These are phyloP conservation scores for Anseranas semipalmata DNA, from an alignment of 2,113 vertebrate genomes.

Conservation along the genomic window DNA sequence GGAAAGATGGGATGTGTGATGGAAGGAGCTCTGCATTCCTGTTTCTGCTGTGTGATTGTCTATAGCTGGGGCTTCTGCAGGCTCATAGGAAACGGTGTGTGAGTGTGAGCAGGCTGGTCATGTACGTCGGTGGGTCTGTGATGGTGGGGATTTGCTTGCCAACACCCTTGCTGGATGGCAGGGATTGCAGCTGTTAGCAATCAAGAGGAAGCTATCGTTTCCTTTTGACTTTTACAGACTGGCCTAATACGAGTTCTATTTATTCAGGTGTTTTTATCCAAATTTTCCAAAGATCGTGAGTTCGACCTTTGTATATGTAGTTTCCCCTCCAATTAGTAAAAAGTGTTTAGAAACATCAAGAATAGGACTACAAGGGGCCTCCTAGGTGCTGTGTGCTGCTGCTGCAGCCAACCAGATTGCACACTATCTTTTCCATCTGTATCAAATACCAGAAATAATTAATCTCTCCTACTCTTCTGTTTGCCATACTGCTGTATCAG, in stretches of 20 bases:
- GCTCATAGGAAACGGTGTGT: neutral
- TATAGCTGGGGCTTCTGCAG: neutral
- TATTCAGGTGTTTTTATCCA: constrained; percentile 60
- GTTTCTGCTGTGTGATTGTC: neutral
- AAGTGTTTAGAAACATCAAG: constrained; percentile 26
- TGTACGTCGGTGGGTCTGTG: fast-evolving
- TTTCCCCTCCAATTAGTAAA: constrained; percentile 42
- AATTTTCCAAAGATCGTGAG: constrained; percentile 25
- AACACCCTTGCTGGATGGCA: constrained; percentile 13
- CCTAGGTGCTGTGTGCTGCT: neutral
- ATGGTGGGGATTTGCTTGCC: neutral
- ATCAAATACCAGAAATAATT: neutral
- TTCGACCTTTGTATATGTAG: neutral
- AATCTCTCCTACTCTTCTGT: neutral
- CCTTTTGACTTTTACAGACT: constrained; percentile 61
- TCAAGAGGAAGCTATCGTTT: constrained; percentile 39
- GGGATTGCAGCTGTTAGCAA: constrained; percentile 41
- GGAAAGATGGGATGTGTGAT: neutral
- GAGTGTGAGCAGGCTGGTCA: fast-evolving
- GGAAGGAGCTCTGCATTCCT: neutral
- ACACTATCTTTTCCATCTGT: neutral
- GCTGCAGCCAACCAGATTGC: neutral
- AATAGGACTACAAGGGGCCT: neutral
- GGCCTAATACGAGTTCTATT: constrained; percentile 34
- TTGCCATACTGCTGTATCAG: neutral